These are phyloP conservation scores for Tanytarsus gracilentus DNA, from an alignment of 2,888 invertebrate species.

Conservation along the genomic window DNA sequence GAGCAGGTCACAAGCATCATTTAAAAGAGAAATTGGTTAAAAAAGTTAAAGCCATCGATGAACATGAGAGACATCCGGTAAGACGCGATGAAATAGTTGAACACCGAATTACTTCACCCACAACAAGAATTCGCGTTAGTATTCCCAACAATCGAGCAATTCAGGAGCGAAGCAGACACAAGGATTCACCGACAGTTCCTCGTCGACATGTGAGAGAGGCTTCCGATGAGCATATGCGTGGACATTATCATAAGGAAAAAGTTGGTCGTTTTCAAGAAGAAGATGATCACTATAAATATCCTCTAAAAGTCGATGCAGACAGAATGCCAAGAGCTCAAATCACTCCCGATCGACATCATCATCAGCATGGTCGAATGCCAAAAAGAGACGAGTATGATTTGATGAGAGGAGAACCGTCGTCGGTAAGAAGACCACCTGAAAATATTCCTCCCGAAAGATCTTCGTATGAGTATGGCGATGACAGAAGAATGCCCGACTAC, in stretches of 20 bases:
- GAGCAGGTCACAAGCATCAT: conserved; percentile 18
- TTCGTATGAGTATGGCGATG: too few relatives aligned
- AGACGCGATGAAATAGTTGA: conserved; percentile 40
- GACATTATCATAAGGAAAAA: conserved; percentile 49
- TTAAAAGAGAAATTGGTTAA: conserved; percentile 12
- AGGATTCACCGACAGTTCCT: conserved; percentile 19
- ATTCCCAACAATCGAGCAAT: conserved; percentile 39
- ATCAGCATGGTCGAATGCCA: conserved; percentile 10
- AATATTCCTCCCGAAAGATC: too few relatives aligned
- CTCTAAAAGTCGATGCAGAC: background rate
- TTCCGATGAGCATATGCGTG: conserved; percentile 52
- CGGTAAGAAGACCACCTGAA: too few relatives aligned
- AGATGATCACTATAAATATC: background rate
- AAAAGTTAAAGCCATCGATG: conserved; percentile 39
- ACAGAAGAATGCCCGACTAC: too few relatives aligned
- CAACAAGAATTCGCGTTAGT: conserved; percentile 38
- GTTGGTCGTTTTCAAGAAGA: conserved; percentile 32
- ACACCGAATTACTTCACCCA: conserved; percentile 40
- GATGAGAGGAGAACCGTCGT: too few relatives aligned
- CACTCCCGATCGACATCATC: conserved; percentile 1
- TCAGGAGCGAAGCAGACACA: conserved; percentile 35
- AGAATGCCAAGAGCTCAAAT: background rate
- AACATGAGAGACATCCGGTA: conserved; percentile 45
- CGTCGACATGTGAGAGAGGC: conserved; percentile 46
- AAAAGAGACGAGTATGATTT: background rate